Base-by-base conservation (phyloP, 2,888 invertebrate species). In the Anagyrus pseudococci region DNA sequence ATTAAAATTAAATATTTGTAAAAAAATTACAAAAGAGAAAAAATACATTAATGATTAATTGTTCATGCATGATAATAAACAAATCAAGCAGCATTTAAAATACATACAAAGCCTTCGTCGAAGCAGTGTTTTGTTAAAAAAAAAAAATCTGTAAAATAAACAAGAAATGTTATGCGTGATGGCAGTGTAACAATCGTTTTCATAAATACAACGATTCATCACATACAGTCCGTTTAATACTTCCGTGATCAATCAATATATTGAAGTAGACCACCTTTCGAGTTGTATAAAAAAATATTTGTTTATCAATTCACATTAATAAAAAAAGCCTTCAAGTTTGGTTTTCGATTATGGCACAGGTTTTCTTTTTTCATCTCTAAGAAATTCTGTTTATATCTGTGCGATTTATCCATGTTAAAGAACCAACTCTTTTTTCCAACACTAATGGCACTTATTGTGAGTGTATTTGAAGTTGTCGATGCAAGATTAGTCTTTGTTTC, bases 31-130 rank as follows among this genome's bases (percentile, higher is more conserved):
- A 50, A 55, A 50, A 55, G n/a, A n/a, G n/a, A 25, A 59, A 50
- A 64, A 52, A 50, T n/a, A n/a, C n/a, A n/a, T 13, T 54, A 26
- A 58, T n/a, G 17, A 43, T 53, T 57, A 57, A 17, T 43, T 23
- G 29, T 64, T 55, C 48, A 40, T 44, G 22, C 15, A 47, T 25
- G 22, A 25, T 37, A 22, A 20, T 46, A 1, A 46, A 20, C 7
- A 46, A 46, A 20, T 46, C 7, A 46, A 46, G 17, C 22, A 20
- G 43, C n/a, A 37, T 15, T 37, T 37, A 2, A 15, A 37, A 37
- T 37, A 13, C 8, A 37, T 37, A 13, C 13, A 37, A 37, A 37
- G 13, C 15, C 33, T n/a, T n/a, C n/a, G n/a, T n/a, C n/a, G n/a
- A n/a, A n/a, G n/a, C n/a, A n/a, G n/a, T n/a, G n/a, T n/a, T n/a